Evolutionary conservation across 2,888 invertebrate genomes (phyloP).

Genomic region (Meta bourneti): DNA sequence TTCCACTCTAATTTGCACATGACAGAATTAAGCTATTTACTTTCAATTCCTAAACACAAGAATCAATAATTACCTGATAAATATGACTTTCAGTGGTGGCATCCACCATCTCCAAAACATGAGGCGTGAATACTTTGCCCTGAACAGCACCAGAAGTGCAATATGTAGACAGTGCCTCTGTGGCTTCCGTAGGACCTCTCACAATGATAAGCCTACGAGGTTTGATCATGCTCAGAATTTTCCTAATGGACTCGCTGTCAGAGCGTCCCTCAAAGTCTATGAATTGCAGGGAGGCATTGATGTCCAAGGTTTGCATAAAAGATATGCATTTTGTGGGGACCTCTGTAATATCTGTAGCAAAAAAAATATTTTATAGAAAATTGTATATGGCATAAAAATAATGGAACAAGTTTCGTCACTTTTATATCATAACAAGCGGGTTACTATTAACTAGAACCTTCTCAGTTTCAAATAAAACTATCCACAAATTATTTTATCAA

Average conservation of each 20-base stretch:
- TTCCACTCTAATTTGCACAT: too few relatives aligned
- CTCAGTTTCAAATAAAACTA: too few relatives aligned
- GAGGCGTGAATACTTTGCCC: slow-evolving; percentile 89
- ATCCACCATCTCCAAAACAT: slow-evolving; percentile 88
- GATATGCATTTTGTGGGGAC: slow-evolving; percentile 94
- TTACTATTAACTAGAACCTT: not conserved
- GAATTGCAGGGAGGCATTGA: slow-evolving; percentile 93
- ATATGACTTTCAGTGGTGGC: slow-evolving; percentile 99
- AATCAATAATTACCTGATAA: slow-evolving; percentile 87
- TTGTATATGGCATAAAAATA: not conserved
- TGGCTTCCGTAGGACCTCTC: slow-evolving; percentile 87
- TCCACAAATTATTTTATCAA: too few relatives aligned
- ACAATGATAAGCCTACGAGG: slow-evolving; percentile 91
- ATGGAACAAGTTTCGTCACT: not conserved
- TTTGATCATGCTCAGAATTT: slow-evolving; percentile 87
- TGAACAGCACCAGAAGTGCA: slow-evolving; percentile 85
- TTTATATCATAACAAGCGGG: not conserved
- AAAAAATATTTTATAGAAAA: not conserved
- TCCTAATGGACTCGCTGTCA: slow-evolving; percentile 85
- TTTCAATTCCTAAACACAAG: too few relatives aligned
- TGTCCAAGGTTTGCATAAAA: slow-evolving; percentile 87
- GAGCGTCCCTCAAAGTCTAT: slow-evolving; percentile 96
- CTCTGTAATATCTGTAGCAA: slow-evolving; percentile 84
- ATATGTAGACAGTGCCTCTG: slow-evolving; percentile 86
- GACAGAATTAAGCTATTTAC: too few relatives aligned